Conservation (phyloP, 2,888 invertebrate species). For the Luperina testacea region DNA sequence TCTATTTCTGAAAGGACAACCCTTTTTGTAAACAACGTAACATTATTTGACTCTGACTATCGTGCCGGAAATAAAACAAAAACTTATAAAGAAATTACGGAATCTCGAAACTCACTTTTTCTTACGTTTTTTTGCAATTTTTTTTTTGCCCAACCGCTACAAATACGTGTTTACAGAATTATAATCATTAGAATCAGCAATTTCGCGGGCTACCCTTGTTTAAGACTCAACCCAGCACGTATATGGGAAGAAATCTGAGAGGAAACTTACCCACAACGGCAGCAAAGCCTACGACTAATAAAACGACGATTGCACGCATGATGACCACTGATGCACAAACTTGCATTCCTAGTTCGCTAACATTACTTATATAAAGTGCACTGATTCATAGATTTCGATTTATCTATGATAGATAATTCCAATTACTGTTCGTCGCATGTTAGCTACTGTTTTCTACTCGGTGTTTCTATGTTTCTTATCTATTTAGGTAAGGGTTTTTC, state of each 20-base stretch:
- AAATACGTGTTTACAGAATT: neutral
- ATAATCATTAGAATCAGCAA: neutral
- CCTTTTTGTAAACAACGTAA: neutral
- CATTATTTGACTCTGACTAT: neutral
- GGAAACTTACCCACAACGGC: constrained; percentile 49
- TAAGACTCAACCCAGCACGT: neutral
- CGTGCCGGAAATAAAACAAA: neutral
- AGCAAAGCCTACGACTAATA: constrained; percentile 47
- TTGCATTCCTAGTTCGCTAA: constrained; percentile 5
- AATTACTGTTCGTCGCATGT: neutral
- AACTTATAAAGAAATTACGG: neutral
- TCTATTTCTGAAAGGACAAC: neutral
- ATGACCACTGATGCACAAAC: constrained; percentile 26
- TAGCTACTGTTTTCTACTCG: constrained; percentile 1
- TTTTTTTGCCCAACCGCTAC: too few species aligned
- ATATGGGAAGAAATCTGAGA: neutral
- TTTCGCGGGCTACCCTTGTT: neutral
- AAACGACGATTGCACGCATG: constrained; percentile 49
- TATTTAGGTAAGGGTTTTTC: constrained; percentile 33
- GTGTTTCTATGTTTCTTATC: constrained; percentile 30
- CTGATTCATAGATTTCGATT: constrained; percentile 44
- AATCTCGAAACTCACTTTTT: neutral
- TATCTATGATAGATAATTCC: constrained; percentile 50
- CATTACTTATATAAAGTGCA: constrained; percentile 52
- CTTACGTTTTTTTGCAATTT: neutral